Base-by-base conservation (phyloP, 2,797 vertebrate species). In the Lycodopsis pacificus region DNA sequence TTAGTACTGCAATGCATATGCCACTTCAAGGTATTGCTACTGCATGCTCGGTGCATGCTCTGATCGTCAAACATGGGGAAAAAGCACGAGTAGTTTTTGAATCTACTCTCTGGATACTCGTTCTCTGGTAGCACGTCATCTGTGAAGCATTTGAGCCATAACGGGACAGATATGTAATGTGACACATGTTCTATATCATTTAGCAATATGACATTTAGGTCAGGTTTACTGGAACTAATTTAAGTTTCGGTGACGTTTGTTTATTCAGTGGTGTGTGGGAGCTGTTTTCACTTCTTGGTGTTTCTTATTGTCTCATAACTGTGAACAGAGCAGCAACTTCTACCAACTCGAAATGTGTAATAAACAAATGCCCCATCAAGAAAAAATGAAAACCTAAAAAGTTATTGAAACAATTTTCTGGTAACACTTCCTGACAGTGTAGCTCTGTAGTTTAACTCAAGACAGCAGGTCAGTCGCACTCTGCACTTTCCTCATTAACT, bases 401-500 rank as follows among this genome's bases (percentile, higher is more conserved):
- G 51, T 6, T 54, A 13, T 34, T 34, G 6, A 27, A 12, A 7
- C 6, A 14, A 27, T 25, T 51, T 51, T 22, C 9, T 9, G n/a
- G 22, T 10, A 27, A 25, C 25, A 15, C 30, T 58, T 19, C 25
- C 17, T 27, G 22, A 54, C 22, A 27, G 11, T 14, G 51, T 15
- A n/a, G 54, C 36, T 71, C 30, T 65, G 38, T 20, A 54, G 67
- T 58, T 44, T 74, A 22, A 61, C 46, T 20, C 46, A 49, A 49
- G 42, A 44, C 48, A 10, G 54, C 32, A 51, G 73, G 51, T 77
- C 77, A 74, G 61, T 80, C 51, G 67, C 65, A 59, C 74, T 70
- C 15, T 0, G 68, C 53, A 56, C 80, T 75, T 80, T 86, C 67
- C 65, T 77, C 86, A 85, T 91, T 93, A 88, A 92, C 63, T 83